Evolutionary conservation across 1,140 invertebrate species (phyloP), one percentile per base, ranked within the genome.

Genomic region (Drosophila dunni): DNA sequence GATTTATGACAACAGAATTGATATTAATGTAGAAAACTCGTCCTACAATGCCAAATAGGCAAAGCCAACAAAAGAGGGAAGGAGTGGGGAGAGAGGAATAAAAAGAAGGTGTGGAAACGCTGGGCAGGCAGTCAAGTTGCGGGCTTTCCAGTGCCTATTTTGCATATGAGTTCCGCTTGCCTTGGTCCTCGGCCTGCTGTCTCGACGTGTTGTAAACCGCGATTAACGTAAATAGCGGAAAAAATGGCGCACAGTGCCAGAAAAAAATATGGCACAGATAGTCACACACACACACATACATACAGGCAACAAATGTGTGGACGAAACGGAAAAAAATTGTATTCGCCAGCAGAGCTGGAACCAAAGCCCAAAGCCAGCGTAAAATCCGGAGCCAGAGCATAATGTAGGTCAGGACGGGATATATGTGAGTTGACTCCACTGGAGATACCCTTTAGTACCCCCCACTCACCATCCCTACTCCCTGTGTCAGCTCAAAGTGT

Each of bases 1-100:
- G 83, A 89, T 83, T 89, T 88, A 88, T 89, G 84, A 88, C 75
- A 88, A 78, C 84, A 70, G 82, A 88, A 89, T 89, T 89, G 84
- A 88, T 89, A 89, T 89, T 89, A 88, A 89, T 88, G 84, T 73
- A 69, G 48, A 75, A 83, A 89, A 83, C 66, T 83, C 65, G 65
- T 42, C 60, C 42, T 65, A 54, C 56, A 50, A 54, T 51, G 53
- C 64, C 61, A 81, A 73, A 67, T 67, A 64, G 62, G 75, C 60
- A 50, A 29, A 58, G 53, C 56, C 56, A 50, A 50, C 44, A 8
- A 50, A 13, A 33, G 57, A 33, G 1, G 17, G 24, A 29, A 0
- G 3, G 0, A 29, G 24, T 38, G 60, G 45, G 10, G 17, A 33
- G 15, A 13, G 7, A 20, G 7, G 6, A 9, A 33, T 7, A 33